Evolutionary conservation across 2,888 invertebrate species (phyloP).

Genomic region (Clepsis dumicolana): DNA sequence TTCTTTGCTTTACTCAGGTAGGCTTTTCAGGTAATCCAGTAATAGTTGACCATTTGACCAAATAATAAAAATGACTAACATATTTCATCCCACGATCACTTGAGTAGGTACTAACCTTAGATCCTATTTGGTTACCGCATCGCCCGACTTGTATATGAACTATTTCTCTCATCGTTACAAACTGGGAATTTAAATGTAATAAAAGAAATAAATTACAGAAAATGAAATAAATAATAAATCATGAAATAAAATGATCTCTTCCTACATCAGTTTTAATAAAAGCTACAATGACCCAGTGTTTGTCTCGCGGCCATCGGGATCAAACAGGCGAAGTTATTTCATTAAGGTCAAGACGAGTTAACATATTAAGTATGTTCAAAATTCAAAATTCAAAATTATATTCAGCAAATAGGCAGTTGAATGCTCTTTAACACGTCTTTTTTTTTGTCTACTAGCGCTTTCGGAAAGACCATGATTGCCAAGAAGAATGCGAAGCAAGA

Average conservation of each 20-base stretch:
- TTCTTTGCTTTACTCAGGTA: too few species aligned
- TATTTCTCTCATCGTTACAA: constrained; percentile 87
- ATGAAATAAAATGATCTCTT: neutral
- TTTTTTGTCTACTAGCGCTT: too few species aligned
- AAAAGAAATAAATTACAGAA: neutral
- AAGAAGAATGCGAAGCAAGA: too few species aligned
- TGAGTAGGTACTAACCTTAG: constrained; percentile 87
- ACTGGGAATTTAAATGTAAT: constrained; percentile 3
- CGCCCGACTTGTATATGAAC: constrained; percentile 86
- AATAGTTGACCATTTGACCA: too few species aligned
- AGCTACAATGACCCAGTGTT: neutral
- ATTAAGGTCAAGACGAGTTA: neutral
- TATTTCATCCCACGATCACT: too few species aligned
- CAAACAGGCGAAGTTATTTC: neutral
- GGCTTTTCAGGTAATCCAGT: too few species aligned
- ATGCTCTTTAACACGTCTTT: too few species aligned
- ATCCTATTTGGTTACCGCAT: constrained; percentile 86
- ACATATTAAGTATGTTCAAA: neutral
- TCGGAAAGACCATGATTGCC: too few species aligned
- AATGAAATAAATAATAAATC: neutral
- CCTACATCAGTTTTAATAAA: constrained; percentile 6
- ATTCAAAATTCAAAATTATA: too few species aligned
- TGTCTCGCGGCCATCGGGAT: neutral
- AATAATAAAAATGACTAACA: too few species aligned
- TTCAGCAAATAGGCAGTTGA: too few species aligned